A percentile compares a stretch with the other conserved stretches of the same genome.
phyloP scores from a whole-genome alignment of 2,888 invertebrate genomes.

The Morpho achilles region DNA sequence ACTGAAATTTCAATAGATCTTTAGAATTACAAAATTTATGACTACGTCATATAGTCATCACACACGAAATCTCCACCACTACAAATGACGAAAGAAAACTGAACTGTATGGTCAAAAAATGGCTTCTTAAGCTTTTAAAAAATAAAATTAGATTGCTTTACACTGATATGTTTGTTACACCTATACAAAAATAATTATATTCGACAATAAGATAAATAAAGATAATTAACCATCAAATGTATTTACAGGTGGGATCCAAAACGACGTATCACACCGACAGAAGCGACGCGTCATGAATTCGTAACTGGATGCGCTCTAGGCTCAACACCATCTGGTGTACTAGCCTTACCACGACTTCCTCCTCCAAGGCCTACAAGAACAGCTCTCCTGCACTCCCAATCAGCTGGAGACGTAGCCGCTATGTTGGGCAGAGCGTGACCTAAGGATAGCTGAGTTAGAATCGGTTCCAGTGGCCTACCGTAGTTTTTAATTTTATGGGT shows the following conservation, averaged over 20 bases:
- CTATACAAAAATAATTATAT: too few species aligned
- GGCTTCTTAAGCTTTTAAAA: too few species aligned
- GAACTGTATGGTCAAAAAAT: too few species aligned
- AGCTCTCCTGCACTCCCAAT: conserved; percentile 80
- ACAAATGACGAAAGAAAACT: too few species aligned
- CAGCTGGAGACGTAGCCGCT: conserved; percentile 82
- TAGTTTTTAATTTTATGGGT: conserved; percentile 15
- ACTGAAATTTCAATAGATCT: too few species aligned
- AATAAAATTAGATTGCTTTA: too few species aligned
- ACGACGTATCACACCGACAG: conserved; percentile 93
- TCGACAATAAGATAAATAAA: too few species aligned
- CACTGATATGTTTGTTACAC: too few species aligned
- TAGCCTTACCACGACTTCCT: conserved; percentile 63
- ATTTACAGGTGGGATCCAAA: conserved; percentile 92
- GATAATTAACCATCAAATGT: background rate
- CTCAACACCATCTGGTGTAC: conserved; percentile 64
- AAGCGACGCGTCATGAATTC: conserved; percentile 94
- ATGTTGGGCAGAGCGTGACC: conserved; percentile 83
- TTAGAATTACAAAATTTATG: too few species aligned
- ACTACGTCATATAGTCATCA: too few species aligned
- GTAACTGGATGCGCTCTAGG: conserved; percentile 75
- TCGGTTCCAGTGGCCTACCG: conserved; percentile 32
- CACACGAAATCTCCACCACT: too few species aligned
- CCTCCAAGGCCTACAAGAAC: conserved; percentile 55
- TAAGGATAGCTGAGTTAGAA: conserved; percentile 45